phyloP scores from a whole-genome alignment of 2,797 vertebrate genomes.

The Brotogeris chrysoptera region DNA sequence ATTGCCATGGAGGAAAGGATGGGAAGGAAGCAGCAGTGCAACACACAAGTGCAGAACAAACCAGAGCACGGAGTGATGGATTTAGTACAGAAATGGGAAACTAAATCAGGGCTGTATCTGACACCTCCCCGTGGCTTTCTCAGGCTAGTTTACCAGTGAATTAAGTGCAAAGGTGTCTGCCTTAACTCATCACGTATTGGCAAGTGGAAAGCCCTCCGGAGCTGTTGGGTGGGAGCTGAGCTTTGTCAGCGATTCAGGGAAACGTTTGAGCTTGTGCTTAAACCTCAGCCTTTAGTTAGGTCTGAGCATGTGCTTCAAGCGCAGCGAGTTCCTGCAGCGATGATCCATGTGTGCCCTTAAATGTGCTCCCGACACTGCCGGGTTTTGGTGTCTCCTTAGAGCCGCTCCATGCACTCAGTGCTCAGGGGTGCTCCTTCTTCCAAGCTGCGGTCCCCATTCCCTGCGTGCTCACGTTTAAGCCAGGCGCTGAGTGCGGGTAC shows the following conservation, averaged over 20 bases:
- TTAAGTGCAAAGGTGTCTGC: neutral
- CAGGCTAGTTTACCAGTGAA: neutral
- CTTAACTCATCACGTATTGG: neutral
- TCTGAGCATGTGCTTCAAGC: neutral
- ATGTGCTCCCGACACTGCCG: rapidly evolving
- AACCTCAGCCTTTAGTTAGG: neutral
- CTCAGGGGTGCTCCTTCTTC: neutral
- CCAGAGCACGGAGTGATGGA: rapidly evolving
- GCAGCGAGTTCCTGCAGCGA: neutral
- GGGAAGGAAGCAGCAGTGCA: neutral
- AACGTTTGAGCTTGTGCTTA: neutral
- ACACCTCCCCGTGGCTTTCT: neutral
- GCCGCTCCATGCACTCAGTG: neutral
- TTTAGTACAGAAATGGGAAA: neutral
- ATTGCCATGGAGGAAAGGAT: neutral
- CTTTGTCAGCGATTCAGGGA: rapidly evolving
- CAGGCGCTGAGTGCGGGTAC: rapidly evolving
- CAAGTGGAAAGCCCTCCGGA: neutral
- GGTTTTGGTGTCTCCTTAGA: neutral
- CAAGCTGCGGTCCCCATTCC: rapidly evolving
- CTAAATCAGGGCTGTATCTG: neutral
- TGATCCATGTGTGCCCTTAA: rapidly evolving
- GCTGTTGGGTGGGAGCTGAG: neutral
- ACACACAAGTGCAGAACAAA: neutral
- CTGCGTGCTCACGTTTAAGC: neutral